phyloP scores from a whole-genome alignment of 2,888 invertebrate genomes.

The Pollenia amentaria region DNA sequence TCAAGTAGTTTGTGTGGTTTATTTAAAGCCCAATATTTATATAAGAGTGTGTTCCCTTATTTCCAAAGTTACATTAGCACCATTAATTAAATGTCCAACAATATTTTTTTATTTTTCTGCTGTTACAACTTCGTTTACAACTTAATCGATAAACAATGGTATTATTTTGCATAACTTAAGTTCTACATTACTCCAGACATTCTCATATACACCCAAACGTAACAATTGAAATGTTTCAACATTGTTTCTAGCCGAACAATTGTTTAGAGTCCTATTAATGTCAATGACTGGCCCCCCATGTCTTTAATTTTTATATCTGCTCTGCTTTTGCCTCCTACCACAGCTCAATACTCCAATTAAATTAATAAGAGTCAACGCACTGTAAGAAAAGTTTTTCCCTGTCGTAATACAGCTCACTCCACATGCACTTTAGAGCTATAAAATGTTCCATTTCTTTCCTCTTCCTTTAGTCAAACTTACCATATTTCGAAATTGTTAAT shows the following conservation, averaged over 20 bases:
- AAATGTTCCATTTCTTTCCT: background rate
- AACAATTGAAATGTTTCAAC: constrained; percentile 17
- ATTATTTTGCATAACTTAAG: constrained; percentile 41
- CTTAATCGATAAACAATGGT: constrained; percentile 65
- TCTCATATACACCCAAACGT: background rate
- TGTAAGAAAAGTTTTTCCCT: constrained; percentile 35
- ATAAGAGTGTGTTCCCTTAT: background rate
- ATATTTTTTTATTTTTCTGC: background rate
- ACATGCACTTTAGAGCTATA: background rate
- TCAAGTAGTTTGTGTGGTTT: no score
- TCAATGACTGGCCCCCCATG: constrained; percentile 31
- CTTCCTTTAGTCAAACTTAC: background rate
- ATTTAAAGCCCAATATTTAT: background rate
- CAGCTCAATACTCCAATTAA: constrained; percentile 13
- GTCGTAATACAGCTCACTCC: background rate
- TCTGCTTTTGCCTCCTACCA: background rate
- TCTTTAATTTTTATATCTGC: constrained; percentile 6
- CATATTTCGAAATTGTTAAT: constrained; percentile 1
- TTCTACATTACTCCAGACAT: background rate
- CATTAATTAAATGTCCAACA: constrained; percentile 19
- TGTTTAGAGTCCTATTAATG: constrained; percentile 14
- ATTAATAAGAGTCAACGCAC: constrained; percentile 51
- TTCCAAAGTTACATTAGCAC: background rate
- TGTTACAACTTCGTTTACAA: constrained; percentile 49
- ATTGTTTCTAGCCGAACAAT: background rate